Base-by-base conservation (phyloP, 35 echinoderm and acorn worm genomes). In the Amphiura filiformis region DNA sequence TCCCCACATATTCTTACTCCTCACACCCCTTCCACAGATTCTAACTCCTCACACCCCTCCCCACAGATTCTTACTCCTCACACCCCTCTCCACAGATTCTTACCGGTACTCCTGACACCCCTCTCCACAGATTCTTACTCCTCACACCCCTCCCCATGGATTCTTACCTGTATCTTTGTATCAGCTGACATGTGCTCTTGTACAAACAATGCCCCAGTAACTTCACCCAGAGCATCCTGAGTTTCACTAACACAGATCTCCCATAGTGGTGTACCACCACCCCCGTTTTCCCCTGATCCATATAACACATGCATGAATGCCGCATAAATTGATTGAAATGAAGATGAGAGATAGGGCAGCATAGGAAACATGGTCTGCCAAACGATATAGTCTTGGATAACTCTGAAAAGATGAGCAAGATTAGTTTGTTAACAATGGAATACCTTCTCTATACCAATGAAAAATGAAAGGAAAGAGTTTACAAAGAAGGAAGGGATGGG, bases 181-280 rank as follows among this genome's bases (percentile, higher is more conserved):
- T 85, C 56, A 2, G 87, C 41, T 15, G 95, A 33, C 5, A 84
- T 40, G 12, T 81, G 77, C 13, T 91, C 79, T 31, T 93, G 77
- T 0, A 94, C 96, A 88, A 90, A 98, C 89, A 98, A 86, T 5
- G 96, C 96, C 12, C 96, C 96, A 0, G 96, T 98, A 9, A 94
- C 93, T 70, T 94, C 94, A 0, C 90, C 93, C 44, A 98, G 88
- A 0, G 84, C 84, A 35, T 36, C 33, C 36, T 98, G 93, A 0
- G 93, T 92, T 14, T 78, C 38, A 15, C 34, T 28, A 12, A 93
- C 76, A 75, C 96, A 98, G 32, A 65, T 78, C 84, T 94, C 42
- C 96, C 96, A 98, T 22, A 83, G 26, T 26, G 90, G 93, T 13
- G 76, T 78, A 0, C 84, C 28, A 31, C 76, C 84, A 88, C 76